These are phyloP conservation scores for Orius insidiosus DNA, from an alignment of 1,140 invertebrate species.

Conservation along the genomic window DNA sequence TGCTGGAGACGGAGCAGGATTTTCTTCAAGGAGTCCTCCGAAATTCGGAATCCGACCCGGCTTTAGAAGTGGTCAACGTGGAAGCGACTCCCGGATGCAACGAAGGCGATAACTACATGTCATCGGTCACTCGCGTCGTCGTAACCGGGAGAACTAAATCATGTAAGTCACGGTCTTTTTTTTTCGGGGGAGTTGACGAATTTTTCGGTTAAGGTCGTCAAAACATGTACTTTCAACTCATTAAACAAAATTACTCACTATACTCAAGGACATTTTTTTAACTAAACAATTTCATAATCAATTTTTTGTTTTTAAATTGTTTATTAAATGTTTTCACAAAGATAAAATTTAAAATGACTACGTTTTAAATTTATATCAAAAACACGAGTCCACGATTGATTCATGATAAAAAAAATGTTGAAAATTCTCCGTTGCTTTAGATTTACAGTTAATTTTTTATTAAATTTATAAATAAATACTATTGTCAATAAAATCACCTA, in stretches of 20 bases:
- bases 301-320: no score
- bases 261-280: no score
- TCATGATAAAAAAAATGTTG: no score
- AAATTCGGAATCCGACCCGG: conserved; percentile 23
- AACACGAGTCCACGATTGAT: no score
- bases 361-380: no score
- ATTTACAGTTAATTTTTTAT: no score
- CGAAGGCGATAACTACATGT: conserved; percentile 28
- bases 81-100: conserved; percentile 22
- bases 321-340: no score
- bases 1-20: conserved; percentile 9
- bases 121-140: conserved; percentile 22
- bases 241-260: no score
- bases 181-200: neutral
- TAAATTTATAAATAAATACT: no score
- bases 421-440: no score
- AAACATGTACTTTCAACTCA: neutral
- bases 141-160: conserved; percentile 20
- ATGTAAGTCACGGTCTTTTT: neutral
- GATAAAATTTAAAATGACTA: no score
- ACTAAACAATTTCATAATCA: conserved; percentile 4
- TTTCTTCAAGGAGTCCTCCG: conserved; percentile 21
- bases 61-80: conserved; percentile 21
- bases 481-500: no score
- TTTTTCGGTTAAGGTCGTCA: conserved; percentile 3